Evolutionary conservation across 2,888 invertebrate genomes (phyloP).

Genomic region (Diplazon laetatorius): DNA sequence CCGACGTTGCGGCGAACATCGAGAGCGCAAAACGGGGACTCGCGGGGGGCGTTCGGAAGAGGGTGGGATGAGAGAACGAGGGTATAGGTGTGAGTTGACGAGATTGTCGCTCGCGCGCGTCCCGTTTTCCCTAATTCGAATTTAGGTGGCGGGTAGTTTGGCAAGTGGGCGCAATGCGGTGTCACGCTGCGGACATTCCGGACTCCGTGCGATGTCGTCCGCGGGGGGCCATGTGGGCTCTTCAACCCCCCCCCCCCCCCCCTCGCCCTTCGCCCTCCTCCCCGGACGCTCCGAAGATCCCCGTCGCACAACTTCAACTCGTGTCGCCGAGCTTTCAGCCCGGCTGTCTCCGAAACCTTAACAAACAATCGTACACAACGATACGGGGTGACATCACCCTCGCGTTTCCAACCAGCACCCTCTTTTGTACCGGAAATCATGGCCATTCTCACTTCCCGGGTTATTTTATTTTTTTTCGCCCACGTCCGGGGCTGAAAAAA

Average conservation of each 20-base stretch:
- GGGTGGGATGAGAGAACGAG: background rate
- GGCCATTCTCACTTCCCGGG: too few species aligned
- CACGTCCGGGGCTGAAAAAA: too few species aligned
- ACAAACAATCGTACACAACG: too few species aligned
- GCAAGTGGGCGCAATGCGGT: constrained; percentile 80
- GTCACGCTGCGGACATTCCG: constrained; percentile 79
- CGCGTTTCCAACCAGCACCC: too few species aligned
- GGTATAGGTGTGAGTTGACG: constrained; percentile 72
- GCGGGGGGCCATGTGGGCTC: constrained; percentile 50
- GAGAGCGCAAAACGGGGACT: constrained; percentile 52
- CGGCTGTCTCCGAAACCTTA: too few species aligned
- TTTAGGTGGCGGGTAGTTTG: constrained; percentile 80
- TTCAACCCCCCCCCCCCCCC: constrained; percentile 47
- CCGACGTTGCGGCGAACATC: constrained; percentile 56
- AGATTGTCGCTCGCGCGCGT: constrained; percentile 75
- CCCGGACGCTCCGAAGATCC: constrained; percentile 33
- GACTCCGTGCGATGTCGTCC: constrained; percentile 69
- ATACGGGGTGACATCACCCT: too few species aligned
- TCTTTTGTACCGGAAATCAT: too few species aligned
- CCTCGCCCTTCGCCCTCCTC: constrained; percentile 17
- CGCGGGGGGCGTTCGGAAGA: constrained; percentile 7
- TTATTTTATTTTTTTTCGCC: too few species aligned
- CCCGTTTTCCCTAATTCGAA: constrained; percentile 77
- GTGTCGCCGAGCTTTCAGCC: background rate
- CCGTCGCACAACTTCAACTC: constrained; percentile 45